Percentiles rank a stretch among this genome's conserved stretches.
Conservation (phyloP, 2,797 vertebrate species). For the Pterois miles region DNA sequence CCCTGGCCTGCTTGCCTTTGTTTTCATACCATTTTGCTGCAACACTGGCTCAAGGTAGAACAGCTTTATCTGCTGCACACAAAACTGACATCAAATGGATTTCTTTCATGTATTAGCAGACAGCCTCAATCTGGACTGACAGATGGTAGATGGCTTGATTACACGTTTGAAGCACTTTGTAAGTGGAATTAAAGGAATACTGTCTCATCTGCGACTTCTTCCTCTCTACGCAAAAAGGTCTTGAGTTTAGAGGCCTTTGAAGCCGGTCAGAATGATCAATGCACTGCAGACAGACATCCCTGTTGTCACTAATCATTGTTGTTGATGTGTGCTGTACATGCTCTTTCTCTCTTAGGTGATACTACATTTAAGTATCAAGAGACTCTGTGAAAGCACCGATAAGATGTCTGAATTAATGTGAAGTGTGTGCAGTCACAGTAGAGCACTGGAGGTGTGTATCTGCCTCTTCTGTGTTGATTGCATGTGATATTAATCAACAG, state of each 20-base stretch:
- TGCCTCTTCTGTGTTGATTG: constrained; percentile 56
- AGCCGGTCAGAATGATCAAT: constrained; percentile 50
- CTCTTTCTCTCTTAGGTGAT: not conserved
- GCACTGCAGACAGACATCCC: constrained; percentile 32
- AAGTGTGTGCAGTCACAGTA: constrained; percentile 8
- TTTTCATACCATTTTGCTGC: constrained; percentile 15
- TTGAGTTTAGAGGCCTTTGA: constrained; percentile 48
- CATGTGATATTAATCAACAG: constrained; percentile 68
- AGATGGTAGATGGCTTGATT: constrained; percentile 49
- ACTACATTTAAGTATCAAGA: not conserved
- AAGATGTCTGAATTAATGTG: constrained; percentile 23
- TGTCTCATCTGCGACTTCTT: constrained; percentile 47
- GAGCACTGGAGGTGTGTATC: constrained; percentile 17
- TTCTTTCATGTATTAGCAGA: constrained; percentile 52
- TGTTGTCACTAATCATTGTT: constrained; percentile 23
- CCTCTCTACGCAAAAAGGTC: constrained; percentile 30
- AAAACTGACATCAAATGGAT: constrained; percentile 41
- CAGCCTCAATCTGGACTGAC: constrained; percentile 44
- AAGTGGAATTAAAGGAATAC: constrained; percentile 61
- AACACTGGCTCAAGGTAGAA: constrained; percentile 28
- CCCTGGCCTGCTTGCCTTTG: constrained; percentile 17
- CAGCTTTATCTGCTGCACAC: constrained; percentile 22
- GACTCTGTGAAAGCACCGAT: not conserved
- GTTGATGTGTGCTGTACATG: not conserved
- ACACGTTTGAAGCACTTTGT: constrained; percentile 61